phyloP scores from a whole-genome alignment of 2,113 vertebrate genomes.

The Peucedramus taeniatus region DNA sequence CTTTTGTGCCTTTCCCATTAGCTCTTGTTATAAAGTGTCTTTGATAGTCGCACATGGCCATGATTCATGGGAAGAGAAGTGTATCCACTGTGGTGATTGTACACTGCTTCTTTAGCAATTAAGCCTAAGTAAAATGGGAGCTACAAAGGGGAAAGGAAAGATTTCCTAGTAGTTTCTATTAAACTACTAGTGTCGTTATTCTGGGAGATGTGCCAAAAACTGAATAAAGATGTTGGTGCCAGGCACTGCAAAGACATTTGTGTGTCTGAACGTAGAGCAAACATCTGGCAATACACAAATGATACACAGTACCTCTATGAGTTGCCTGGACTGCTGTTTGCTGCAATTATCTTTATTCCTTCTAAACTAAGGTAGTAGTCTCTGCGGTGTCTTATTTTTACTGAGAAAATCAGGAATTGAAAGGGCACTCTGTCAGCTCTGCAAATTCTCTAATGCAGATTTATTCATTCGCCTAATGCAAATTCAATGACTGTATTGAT shows the following conservation, averaged over 20 bases:
- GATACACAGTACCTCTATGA: background rate
- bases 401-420: background rate
- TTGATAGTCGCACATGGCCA: background rate
- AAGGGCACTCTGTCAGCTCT: background rate
- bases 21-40: background rate
- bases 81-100: background rate
- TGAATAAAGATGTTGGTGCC: background rate
- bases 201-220: background rate
- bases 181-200: background rate
- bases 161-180: background rate
- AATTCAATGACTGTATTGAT: background rate
- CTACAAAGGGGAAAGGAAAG: background rate
- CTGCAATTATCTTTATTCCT: background rate
- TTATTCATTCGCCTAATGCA: background rate
- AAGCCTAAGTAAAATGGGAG: background rate
- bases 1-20: background rate
- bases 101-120: background rate
- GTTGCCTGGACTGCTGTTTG: background rate
- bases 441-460: background rate
- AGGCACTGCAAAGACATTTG: background rate
- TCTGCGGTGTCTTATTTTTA: background rate
- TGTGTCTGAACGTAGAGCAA: background rate
- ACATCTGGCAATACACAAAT: background rate
- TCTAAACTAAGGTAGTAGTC: background rate
- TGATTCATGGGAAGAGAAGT: background rate